phyloP scores from a whole-genome alignment of 2,888 invertebrate species.

The Chesias legatella region DNA sequence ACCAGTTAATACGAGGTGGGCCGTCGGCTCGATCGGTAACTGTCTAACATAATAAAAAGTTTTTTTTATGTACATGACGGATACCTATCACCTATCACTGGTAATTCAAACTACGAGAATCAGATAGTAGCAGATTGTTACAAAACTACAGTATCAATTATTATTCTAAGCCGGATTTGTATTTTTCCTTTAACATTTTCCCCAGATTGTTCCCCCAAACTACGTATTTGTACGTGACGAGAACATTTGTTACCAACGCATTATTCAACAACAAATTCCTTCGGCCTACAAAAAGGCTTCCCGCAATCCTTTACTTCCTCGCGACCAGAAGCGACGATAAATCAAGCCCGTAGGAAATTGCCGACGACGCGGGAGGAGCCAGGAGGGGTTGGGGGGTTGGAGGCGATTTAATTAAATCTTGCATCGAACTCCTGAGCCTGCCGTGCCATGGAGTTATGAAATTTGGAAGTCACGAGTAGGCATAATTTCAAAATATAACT shows the following conservation, averaged over 20 bases:
- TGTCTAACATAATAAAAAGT: too few species aligned
- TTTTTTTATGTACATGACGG: too few species aligned
- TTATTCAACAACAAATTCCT: slow-evolving; percentile 35
- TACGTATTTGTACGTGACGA: neutral
- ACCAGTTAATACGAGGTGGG: too few species aligned
- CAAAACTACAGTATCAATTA: too few species aligned
- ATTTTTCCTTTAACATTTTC: too few species aligned
- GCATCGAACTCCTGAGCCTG: slow-evolving; percentile 80
- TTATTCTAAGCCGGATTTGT: too few species aligned
- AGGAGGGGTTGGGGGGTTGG: slow-evolving; percentile 31
- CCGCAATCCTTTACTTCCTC: slow-evolving; percentile 71
- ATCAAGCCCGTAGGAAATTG: slow-evolving; percentile 78
- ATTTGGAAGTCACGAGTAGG: neutral
- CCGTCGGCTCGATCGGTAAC: too few species aligned
- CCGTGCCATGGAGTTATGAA: slow-evolving; percentile 30
- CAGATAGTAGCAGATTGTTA: too few species aligned
- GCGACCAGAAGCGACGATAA: slow-evolving; percentile 72
- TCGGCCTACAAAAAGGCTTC: slow-evolving; percentile 45
- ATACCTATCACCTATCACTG: too few species aligned
- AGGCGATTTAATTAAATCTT: slow-evolving; percentile 83
- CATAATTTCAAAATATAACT: too few species aligned
- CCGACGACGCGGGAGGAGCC: slow-evolving; percentile 50
- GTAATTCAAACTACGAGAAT: too few species aligned
- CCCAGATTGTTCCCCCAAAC: too few species aligned
- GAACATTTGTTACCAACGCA: neutral